Conservation (phyloP, 1,140 invertebrate genomes). For the Galleria mellonella region DNA sequence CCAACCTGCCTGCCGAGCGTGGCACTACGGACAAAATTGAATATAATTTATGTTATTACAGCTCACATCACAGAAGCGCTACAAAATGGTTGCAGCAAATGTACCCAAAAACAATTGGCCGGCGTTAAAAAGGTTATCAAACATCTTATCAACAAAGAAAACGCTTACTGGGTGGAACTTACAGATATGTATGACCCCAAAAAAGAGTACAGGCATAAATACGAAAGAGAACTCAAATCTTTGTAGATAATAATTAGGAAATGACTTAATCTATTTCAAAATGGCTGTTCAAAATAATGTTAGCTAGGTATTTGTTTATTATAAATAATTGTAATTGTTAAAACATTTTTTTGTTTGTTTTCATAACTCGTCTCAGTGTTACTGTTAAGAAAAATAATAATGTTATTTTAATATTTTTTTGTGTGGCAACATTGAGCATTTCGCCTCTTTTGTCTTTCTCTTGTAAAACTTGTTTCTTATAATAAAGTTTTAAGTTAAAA, state of each 20-base stretch:
- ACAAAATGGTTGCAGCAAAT: constrained; percentile 78
- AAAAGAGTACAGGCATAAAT: constrained; percentile 74
- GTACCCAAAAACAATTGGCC: constrained; percentile 76
- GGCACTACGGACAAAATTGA: too few species aligned
- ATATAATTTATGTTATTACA: constrained; percentile 19
- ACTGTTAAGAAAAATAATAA: too few species aligned
- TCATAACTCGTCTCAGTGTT: too few species aligned
- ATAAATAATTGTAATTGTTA: too few species aligned
- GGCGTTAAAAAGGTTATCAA: constrained; percentile 76
- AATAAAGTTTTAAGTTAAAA: too few species aligned
- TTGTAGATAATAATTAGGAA: constrained; percentile 8
- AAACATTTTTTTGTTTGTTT: too few species aligned
- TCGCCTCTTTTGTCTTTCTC: too few species aligned
- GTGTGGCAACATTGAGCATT: too few species aligned
- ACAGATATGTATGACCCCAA: constrained; percentile 79
- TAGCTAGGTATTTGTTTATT: too few species aligned
- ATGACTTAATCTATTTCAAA: neutral
- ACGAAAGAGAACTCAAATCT: constrained; percentile 58
- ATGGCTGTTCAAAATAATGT: neutral
- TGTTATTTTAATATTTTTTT: too few species aligned
- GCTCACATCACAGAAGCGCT: constrained; percentile 77
- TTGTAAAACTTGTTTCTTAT: too few species aligned
- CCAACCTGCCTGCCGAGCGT: too few species aligned
- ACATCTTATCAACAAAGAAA: constrained; percentile 75
- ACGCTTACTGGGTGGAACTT: constrained; percentile 75